phyloP scores from a whole-genome alignment of 2,888 invertebrate genomes.

The Conomelus anceps region DNA sequence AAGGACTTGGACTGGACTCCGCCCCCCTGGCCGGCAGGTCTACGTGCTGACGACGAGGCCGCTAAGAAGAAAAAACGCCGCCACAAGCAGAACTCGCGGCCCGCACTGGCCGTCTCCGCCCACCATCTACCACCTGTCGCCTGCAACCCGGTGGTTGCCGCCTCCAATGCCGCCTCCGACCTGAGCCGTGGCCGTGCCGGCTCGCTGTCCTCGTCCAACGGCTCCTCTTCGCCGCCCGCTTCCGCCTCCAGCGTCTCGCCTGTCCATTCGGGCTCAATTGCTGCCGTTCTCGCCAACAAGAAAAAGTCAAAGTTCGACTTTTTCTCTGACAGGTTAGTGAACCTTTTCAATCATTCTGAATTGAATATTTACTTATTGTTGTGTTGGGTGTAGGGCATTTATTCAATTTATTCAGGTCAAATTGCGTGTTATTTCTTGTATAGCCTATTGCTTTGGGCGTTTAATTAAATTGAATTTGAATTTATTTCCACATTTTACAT shows the following conservation, averaged over 20 bases:
- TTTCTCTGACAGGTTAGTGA: constrained; percentile 69
- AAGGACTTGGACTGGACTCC: constrained; percentile 92
- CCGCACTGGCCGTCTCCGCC: constrained; percentile 53
- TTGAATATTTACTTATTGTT: neutral
- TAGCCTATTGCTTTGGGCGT: no score
- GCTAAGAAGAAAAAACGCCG: constrained; percentile 61
- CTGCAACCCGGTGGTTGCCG: constrained; percentile 22
- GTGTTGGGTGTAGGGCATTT: no score
- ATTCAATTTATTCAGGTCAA: no score
- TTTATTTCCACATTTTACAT: no score
- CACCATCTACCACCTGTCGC: constrained; percentile 33
- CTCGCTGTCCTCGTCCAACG: constrained; percentile 69
- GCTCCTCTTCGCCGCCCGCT: constrained; percentile 71
- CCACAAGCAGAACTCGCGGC: constrained; percentile 58
- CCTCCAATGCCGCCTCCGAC: constrained; percentile 38
- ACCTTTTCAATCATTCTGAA: neutral
- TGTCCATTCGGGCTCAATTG: constrained; percentile 47
- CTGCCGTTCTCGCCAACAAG: constrained; percentile 50
- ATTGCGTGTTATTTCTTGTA: no score
- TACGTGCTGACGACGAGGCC: constrained; percentile 48
- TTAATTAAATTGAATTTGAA: no score
- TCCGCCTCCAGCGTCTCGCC: constrained; percentile 70
- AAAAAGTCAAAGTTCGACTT: constrained; percentile 72
- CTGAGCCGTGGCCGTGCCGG: constrained; percentile 60
- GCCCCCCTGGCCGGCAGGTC: constrained; percentile 51